Percentiles rank a stretch among this genome's conserved stretches.
phyloP scores from a whole-genome alignment of 2,888 invertebrate species.

The Linhomoeus sp. region DNA sequence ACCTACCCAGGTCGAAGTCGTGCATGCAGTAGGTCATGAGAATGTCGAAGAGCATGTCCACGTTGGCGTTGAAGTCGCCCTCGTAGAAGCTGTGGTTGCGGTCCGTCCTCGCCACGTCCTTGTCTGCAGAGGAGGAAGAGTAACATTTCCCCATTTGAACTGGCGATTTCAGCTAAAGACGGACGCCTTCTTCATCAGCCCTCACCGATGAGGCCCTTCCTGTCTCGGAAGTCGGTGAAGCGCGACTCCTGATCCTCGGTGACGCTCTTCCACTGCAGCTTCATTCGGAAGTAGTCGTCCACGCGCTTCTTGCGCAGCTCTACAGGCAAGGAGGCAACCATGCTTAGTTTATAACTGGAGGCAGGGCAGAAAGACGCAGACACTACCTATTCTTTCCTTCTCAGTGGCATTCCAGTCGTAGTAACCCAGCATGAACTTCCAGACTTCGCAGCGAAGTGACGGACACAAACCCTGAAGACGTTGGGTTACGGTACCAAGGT shows the following conservation, averaged over 20 bases:
- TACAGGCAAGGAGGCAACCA: neutral
- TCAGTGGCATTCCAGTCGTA: constrained; percentile 62
- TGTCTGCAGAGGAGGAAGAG: constrained; percentile 41
- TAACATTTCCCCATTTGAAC: neutral
- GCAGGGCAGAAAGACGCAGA: neutral
- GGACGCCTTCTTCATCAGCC: no score
- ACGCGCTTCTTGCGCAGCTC: constrained; percentile 44
- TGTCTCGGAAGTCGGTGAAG: constrained; percentile 66
- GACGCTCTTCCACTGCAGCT: constrained; percentile 83
- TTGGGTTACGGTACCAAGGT: no score
- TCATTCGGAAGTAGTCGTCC: constrained; percentile 40
- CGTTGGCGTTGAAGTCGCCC: constrained; percentile 77
- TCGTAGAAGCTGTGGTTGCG: constrained; percentile 68
- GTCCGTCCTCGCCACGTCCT: constrained; percentile 90
- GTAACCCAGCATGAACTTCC: constrained; percentile 82
- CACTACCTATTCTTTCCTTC: constrained; percentile 42
- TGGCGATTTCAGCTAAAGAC: no score
- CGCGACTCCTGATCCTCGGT: constrained; percentile 62
- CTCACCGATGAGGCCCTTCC: constrained; percentile 64
- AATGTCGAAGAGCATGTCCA: constrained; percentile 63
- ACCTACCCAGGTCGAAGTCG: constrained; percentile 84
- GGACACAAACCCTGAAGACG: constrained; percentile 11
- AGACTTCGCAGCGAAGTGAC: constrained; percentile 53
- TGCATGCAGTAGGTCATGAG: constrained; percentile 97
- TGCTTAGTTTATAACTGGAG: neutral